These are phyloP conservation scores for Ibidorhyncha struthersii DNA, from an alignment of 2,113 vertebrate genomes.

Conservation along the genomic window DNA sequence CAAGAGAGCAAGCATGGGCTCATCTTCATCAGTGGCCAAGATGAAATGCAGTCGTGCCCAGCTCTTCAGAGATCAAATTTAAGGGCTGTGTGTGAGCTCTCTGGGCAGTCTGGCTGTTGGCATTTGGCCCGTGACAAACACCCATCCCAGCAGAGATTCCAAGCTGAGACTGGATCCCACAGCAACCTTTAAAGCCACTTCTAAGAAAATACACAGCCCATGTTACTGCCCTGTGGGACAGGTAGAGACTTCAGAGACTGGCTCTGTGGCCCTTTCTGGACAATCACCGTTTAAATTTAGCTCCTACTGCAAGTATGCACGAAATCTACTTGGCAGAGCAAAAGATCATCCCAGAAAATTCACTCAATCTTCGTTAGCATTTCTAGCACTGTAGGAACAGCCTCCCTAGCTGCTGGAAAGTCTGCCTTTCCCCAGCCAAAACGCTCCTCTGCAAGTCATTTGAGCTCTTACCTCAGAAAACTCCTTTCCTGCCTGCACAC, in stretches of 20 bases:
- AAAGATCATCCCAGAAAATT: background rate
- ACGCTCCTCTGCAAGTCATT: background rate
- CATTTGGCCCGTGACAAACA: background rate
- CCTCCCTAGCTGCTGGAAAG: background rate
- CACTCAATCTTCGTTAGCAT: background rate
- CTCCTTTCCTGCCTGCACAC: constrained; percentile 1
- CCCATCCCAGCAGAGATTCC: background rate
- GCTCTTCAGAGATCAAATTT: background rate
- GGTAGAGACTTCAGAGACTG: background rate
- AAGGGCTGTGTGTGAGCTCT: background rate
- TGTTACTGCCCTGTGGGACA: background rate
- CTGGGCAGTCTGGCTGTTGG: background rate
- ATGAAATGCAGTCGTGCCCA: background rate
- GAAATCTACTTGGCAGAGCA: background rate
- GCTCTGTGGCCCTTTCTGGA: background rate
- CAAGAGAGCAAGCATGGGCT: background rate
- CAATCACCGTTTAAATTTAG: background rate
- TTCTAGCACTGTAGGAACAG: background rate
- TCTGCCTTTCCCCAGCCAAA: background rate
- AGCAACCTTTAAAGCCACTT: background rate
- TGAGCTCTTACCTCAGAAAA: constrained; percentile 28
- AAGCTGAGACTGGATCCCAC: background rate
- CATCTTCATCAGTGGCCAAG: background rate
- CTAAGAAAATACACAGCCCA: background rate
- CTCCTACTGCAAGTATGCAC: background rate